phyloP scores from a whole-genome alignment of 1,140 invertebrate genomes.

The Helicoverpa armigera region DNA sequence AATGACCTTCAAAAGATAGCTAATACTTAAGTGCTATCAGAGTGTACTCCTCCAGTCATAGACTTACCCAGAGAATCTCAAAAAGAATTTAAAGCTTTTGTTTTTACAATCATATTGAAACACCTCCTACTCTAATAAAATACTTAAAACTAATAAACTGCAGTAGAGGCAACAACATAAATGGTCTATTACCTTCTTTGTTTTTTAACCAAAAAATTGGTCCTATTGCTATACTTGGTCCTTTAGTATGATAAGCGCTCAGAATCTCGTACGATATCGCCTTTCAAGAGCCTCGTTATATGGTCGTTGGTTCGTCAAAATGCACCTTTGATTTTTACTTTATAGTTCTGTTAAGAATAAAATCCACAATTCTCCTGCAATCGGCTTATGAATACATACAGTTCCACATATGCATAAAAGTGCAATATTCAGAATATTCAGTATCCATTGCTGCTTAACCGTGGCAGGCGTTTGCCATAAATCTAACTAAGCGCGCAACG shows the following conservation, averaged over 20 bases:
- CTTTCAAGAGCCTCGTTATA: slow-evolving; percentile 1
- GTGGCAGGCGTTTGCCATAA: slow-evolving; percentile 16
- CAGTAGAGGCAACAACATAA: background rate
- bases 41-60: too few relatives aligned
- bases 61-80: too few relatives aligned
- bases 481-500: slow-evolving; percentile 34
- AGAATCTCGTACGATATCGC: background rate
- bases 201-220: background rate
- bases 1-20: too few relatives aligned
- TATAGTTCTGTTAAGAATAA: background rate
- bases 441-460: slow-evolving; percentile 19
- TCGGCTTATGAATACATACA: slow-evolving; percentile 12
- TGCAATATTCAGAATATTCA: slow-evolving; percentile 37
- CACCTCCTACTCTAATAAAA: too few relatives aligned
- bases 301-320: slow-evolving; percentile 5
- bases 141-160: too few relatives aligned
- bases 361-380: background rate
- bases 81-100: too few relatives aligned
- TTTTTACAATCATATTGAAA: too few relatives aligned
- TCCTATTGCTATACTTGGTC: too few relatives aligned
- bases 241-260: slow-evolving; percentile 4
- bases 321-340: background rate
- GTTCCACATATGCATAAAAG: slow-evolving; percentile 37
- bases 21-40: too few relatives aligned
- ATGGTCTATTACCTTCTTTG: too few relatives aligned